A percentile compares a stretch with the other conserved stretches of the same genome.
These are phyloP conservation scores for Corvus hawaiiensis DNA, from an alignment of 2,113 vertebrate species.

Conservation along the genomic window DNA sequence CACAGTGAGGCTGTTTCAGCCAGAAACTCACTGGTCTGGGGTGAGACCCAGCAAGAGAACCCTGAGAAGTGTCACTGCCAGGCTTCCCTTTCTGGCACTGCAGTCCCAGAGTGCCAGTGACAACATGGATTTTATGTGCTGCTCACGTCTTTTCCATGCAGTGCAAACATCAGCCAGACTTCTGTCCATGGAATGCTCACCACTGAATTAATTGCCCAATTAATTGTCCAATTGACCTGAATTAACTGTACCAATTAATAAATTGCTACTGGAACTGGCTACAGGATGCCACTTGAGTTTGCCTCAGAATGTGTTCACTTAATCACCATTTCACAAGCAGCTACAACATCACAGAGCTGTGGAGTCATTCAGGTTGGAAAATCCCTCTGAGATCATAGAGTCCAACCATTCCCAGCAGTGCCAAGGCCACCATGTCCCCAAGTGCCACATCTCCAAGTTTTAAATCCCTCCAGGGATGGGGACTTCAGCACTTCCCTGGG, in stretches of 20 bases:
- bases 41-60: background rate
- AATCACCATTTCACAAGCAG: background rate
- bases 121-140: background rate
- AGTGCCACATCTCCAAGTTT: background rate
- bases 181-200: background rate
- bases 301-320: background rate
- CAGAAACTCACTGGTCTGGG: background rate
- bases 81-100: background rate
- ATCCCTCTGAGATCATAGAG: background rate
- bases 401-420: background rate
- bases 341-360: background rate
- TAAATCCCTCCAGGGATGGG: background rate
- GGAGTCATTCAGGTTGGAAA: background rate
- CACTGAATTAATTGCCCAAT: background rate
- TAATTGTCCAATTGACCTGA: background rate
- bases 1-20: background rate
- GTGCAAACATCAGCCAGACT: background rate
- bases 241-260: background rate
- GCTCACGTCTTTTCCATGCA: background rate
- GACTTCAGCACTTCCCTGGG: background rate
- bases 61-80: background rate
- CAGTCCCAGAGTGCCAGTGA: background rate
- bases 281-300: background rate
- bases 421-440: background rate
- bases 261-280: background rate